Evolutionary conservation across 2,113 vertebrate species (phyloP), one percentile per base, ranked within the genome.

Genomic region (Psettodes erumei): DNA sequence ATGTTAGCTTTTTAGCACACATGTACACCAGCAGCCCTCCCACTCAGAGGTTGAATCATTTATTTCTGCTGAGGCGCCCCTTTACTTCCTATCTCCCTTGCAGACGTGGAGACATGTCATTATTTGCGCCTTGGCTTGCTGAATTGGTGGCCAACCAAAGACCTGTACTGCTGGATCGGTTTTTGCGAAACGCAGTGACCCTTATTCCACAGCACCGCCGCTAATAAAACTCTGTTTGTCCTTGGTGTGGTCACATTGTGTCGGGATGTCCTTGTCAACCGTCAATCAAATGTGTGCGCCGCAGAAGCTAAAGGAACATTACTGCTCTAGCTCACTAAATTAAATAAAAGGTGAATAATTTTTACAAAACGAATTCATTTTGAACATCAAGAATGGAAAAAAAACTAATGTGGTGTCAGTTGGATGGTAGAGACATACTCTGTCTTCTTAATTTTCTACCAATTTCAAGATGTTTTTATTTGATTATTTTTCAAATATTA

Each of bases 221-320:
- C 2, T 23, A 9, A 16, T 40, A 40, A 25, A 40, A 16, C 19
- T 8, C 19, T 6, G 1, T 25, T 21, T 27, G 35, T 6, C 35
- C 33, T 58, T 28, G 50, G 11, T 21, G 33, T 43, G 40, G 32
- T 67, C n/a, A 7, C 11, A 23, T 15, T 8, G 25, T 23, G 43
- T 40, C 37, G 0, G 30, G 37, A 3, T 37, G 54, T 19, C 53
- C 47, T 48, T 38, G 42, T 48, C 64, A 35, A 27, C 63, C 37
- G 71, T 64, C 78, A 64, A 7, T 70, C 58, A 69, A 55, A 35
- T 48, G 8, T 7, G 43, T 0, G 43, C 43, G 28, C 25, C n/a
- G 3, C 48, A 12, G 48, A 51, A 23, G 48, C 48, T 6, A 27
- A 13, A 51, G 48, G 12, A 6, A 27, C 48, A 27, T 59, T 58